Percentiles rank a stretch among this genome's conserved stretches.
Conservation (phyloP, 1,140 invertebrate genomes). For the Macrobrachium nipponense region DNA sequence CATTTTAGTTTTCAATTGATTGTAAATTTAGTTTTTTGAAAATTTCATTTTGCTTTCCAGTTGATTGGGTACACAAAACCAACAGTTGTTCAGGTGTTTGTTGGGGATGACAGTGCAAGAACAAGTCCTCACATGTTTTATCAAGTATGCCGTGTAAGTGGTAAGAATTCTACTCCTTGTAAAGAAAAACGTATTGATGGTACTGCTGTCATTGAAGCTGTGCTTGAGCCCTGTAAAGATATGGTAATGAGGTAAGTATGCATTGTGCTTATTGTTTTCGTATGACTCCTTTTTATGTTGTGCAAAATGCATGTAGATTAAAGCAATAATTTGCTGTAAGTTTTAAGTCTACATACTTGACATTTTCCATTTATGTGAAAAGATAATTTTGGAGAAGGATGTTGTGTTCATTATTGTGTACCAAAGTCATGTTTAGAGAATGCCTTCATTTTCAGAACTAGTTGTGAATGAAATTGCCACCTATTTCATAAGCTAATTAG, state of each 20-base stretch:
- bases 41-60: slow-evolving; percentile 68
- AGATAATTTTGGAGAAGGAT: too few species aligned
- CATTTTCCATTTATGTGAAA: too few species aligned
- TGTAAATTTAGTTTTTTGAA: too few species aligned
- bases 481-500: too few species aligned
- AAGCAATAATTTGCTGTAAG: too few species aligned
- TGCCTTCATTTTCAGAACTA: too few species aligned
- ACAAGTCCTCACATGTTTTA: slow-evolving; percentile 72
- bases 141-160: slow-evolving; percentile 89
- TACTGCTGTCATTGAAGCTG: slow-evolving; percentile 92
- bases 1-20: too few species aligned
- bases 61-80: slow-evolving; percentile 87
- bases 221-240: slow-evolving; percentile 87
- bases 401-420: too few species aligned
- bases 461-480: too few species aligned
- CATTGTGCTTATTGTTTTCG: slow-evolving; percentile 4
- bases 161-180: slow-evolving; percentile 96
- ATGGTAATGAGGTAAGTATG: slow-evolving; percentile 74
- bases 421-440: too few species aligned
- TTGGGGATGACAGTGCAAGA: slow-evolving; percentile 82
- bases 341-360: too few species aligned
- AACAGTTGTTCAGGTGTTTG: slow-evolving; percentile 89
- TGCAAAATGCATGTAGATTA: too few species aligned
- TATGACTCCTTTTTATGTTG: not conserved
- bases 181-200: slow-evolving; percentile 89